These are phyloP conservation scores for Bombyx huttoni DNA, from an alignment of 2,888 invertebrate genomes.

Conservation along the genomic window DNA sequence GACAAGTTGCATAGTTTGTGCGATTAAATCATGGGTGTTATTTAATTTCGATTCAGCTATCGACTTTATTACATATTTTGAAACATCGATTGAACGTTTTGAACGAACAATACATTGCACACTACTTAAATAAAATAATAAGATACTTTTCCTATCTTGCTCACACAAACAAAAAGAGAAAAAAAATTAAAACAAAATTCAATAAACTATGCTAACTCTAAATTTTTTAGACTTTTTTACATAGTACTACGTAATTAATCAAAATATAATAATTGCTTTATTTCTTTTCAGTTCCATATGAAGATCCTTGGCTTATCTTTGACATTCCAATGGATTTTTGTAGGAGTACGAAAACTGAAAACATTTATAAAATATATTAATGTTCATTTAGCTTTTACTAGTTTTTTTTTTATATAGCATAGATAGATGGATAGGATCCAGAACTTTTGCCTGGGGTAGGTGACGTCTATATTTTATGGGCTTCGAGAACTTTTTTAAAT, in stretches of 20 bases:
- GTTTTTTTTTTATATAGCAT: neutral
- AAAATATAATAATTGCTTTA: conserved; percentile 22
- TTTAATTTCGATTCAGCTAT: neutral
- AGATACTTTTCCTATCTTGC: neutral
- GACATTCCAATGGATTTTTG: conserved; percentile 87
- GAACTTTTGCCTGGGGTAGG: too few relatives aligned
- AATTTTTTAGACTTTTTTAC: neutral
- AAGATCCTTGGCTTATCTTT: conserved; percentile 86
- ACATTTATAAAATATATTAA: neutral
- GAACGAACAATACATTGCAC: neutral
- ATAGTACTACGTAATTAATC: neutral
- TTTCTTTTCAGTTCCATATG: conserved; percentile 78
- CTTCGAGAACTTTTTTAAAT: too few relatives aligned
- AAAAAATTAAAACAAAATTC: neutral
- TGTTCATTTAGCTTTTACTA: neutral
- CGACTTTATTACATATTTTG: neutral
- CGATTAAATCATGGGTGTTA: neutral
- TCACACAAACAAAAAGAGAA: neutral
- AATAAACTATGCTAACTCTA: neutral
- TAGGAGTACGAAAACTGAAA: conserved; percentile 83
- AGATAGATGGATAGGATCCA: neutral
- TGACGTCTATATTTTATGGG: too few relatives aligned
- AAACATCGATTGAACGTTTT: neutral
- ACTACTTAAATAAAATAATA: neutral
- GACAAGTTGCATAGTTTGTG: neutral